Evolutionary conservation across 2,113 vertebrate genomes (phyloP).

Genomic region (Xiphophorus couchianus): DNA sequence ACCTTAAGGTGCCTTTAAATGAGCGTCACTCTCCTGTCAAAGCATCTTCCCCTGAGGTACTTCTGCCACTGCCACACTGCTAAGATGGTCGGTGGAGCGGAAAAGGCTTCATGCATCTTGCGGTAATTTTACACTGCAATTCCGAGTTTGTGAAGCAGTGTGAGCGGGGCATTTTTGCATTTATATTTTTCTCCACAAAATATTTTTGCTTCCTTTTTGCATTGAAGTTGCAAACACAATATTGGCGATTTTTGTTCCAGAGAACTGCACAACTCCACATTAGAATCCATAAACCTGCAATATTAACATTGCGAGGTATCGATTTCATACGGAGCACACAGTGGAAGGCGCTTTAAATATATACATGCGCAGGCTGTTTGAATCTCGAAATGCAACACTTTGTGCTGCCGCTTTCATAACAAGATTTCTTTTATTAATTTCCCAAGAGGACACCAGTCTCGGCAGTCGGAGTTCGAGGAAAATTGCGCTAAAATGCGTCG

Average conservation of each 20-base stretch:
- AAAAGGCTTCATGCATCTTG: slow-evolving; percentile 26
- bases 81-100: slow-evolving; percentile 29
- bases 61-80: slow-evolving; percentile 36
- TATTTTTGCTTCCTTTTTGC: slow-evolving; percentile 2
- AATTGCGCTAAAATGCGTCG: slow-evolving; percentile 34
- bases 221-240: slow-evolving; percentile 6
- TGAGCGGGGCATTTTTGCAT: slow-evolving; percentile 11
- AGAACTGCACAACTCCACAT: not conserved
- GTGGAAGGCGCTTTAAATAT: slow-evolving; percentile 7
- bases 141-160: slow-evolving; percentile 12
- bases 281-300: not conserved
- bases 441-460: slow-evolving; percentile 47
- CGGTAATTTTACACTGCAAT: slow-evolving; percentile 5
- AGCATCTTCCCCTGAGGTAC: slow-evolving; percentile 40
- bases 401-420: slow-evolving; percentile 55
- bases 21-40: slow-evolving; percentile 43
- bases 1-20: slow-evolving; percentile 61
- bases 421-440: slow-evolving; percentile 58
- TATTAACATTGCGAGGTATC: not conserved
- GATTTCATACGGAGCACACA: not conserved
- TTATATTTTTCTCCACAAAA: slow-evolving; percentile 4
- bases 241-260: not conserved
- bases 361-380: slow-evolving; percentile 30
- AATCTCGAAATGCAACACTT: slow-evolving; percentile 35
- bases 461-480: slow-evolving; percentile 46